Evolutionary conservation across 2,113 vertebrate species (phyloP), one percentile per base, ranked within the genome.

Genomic region (Erinaceus europaeus): DNA sequence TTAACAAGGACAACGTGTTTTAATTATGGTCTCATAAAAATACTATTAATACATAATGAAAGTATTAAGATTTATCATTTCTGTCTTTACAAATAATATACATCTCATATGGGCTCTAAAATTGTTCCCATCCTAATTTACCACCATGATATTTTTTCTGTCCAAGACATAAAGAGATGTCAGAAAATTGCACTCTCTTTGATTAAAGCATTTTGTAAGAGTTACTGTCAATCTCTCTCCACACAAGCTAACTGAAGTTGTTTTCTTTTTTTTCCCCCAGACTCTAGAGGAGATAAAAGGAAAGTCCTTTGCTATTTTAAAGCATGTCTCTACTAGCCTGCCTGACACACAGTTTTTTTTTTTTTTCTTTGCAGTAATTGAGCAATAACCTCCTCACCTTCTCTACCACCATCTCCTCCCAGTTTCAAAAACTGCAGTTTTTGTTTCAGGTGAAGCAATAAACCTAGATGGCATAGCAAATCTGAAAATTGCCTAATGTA

Each of bases 391-490:
- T 17, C 3, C 36, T 53, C 15, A 17, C 13, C n/a, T n/a, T 12
- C 1, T 4, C 42, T 8, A 27, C 23, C 18, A 36, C 15, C n/a
- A 3, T 15, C 5, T 12, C 17, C 27, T 53, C 12, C 6, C 1
- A 3, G 7, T 48, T 32, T 48, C 5, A 2, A 27, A 29, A 62
- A 42, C n/a, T 18, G 42, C 15, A 20, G 6, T 21, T 76, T 64
- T 6, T 68, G 29, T n/a, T 18, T 15, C n/a, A 38, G 3, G 1
- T 21, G 23, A 36, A 82, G 32, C 44, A 20, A 0, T 6, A 40
- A 46, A 8, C 29, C 1, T 1, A 15, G 40, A 59, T 5, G 4
- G 20, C 2, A 0, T 1, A 59, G 21, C 0, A 53, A 34, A 8
- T 38, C 27, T 29, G 29, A 55, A 1, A 1, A 3, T 10, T 20